Conservation (phyloP, 1,140 invertebrate genomes). For the Seison nebaliae region DNA sequence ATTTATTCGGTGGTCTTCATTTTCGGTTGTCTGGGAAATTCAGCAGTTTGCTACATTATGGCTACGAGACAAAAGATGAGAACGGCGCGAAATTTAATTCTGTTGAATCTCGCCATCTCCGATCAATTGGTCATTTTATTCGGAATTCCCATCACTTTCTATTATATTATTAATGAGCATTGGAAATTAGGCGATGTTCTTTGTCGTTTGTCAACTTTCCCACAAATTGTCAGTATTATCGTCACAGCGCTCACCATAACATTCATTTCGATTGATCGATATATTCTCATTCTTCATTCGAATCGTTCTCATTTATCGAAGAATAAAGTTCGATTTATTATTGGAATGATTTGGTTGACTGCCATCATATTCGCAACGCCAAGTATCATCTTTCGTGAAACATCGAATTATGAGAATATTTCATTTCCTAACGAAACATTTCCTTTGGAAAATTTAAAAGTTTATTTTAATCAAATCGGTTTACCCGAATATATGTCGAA, state of each 20-base stretch:
- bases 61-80: slow-evolving; percentile 6
- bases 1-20: slow-evolving; percentile 8
- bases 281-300: slow-evolving; percentile 7
- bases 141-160: slow-evolving; percentile 5
- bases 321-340: too few relatives aligned
- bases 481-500: too few relatives aligned
- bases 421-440: too few relatives aligned
- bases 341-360: too few relatives aligned
- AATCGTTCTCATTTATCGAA: too few relatives aligned
- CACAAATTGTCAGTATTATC: slow-evolving; percentile 4
- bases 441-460: too few relatives aligned
- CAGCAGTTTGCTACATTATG: slow-evolving; percentile 8
- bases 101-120: slow-evolving; percentile 11
- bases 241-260: slow-evolving; percentile 9
- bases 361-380: too few relatives aligned
- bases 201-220: slow-evolving; percentile 10
- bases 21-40: slow-evolving; percentile 5
- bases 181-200: slow-evolving; percentile 12
- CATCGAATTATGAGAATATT: too few relatives aligned
- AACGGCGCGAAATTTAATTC: slow-evolving; percentile 8
- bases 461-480: too few relatives aligned
- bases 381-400: too few relatives aligned
- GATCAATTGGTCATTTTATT: slow-evolving; percentile 9
- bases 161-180: not conserved
- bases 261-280: slow-evolving; percentile 4